Evolutionary conservation across 2,113 vertebrate genomes (phyloP).

Genomic region (Blennius ocellaris): DNA sequence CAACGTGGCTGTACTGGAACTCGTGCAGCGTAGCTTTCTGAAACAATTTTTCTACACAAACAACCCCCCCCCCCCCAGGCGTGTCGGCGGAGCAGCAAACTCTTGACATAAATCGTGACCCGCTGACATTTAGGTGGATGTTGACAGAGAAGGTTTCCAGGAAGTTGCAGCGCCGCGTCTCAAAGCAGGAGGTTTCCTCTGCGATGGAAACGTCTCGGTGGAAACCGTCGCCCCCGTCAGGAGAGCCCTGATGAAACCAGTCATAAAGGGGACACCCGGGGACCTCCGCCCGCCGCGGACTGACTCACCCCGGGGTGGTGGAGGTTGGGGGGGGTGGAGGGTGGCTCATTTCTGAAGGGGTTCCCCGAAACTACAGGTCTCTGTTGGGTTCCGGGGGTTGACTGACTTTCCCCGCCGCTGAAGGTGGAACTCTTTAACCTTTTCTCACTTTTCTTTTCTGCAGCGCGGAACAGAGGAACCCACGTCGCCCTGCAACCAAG

Average conservation of each 20-base stretch:
- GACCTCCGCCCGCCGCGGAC: constrained; percentile 61
- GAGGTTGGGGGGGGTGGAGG: no score
- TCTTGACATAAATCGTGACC: constrained; percentile 58
- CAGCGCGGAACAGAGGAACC: neutral
- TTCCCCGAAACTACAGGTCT: constrained; percentile 76
- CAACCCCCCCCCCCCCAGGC: constrained; percentile 38
- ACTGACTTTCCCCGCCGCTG: no score
- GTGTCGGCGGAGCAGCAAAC: constrained; percentile 18
- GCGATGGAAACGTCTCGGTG: constrained; percentile 63
- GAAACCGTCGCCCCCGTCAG: constrained; percentile 68
- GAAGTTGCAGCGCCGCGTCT: constrained; percentile 65
- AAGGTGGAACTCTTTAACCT: constrained; percentile 57
- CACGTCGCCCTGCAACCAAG: neutral
- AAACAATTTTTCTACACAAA: constrained; percentile 35
- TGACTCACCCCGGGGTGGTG: no score
- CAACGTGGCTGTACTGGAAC: constrained; percentile 6
- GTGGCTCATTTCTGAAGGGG: constrained; percentile 48
- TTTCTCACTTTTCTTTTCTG: constrained; percentile 11
- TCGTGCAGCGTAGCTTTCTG: constrained; percentile 6
- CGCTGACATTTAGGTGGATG: constrained; percentile 70
- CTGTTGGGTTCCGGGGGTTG: no score
- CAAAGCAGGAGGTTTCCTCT: constrained; percentile 46
- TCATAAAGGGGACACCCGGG: constrained; percentile 78
- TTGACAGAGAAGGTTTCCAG: constrained; percentile 64
- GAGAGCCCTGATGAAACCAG: constrained; percentile 80